phyloP scores from a whole-genome alignment of 2,113 vertebrate species.

The Ailurus styani region DNA sequence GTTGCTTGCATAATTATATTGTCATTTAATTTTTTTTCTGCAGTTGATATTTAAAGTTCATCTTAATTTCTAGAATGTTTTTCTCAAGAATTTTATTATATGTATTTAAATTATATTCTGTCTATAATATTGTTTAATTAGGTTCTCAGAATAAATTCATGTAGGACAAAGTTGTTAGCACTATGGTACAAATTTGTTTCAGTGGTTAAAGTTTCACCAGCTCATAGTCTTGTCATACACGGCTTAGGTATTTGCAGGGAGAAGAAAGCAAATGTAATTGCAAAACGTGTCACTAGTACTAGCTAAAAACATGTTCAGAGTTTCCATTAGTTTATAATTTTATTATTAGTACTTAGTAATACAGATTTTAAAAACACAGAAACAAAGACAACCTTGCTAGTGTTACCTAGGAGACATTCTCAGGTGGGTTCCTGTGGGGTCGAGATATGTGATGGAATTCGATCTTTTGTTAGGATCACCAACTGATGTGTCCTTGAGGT shows the following conservation, averaged over 20 bases:
- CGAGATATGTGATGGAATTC: background rate
- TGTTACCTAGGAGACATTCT: background rate
- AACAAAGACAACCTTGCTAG: background rate
- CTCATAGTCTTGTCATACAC: background rate
- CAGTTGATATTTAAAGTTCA: background rate
- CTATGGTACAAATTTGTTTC: background rate
- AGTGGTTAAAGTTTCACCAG: background rate
- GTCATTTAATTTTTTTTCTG: background rate
- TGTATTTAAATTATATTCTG: background rate
- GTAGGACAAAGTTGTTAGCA: constrained; percentile 33
- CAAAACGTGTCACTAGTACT: background rate
- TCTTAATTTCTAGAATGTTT: constrained; percentile 11
- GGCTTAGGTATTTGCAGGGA: background rate
- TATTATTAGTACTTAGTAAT: background rate
- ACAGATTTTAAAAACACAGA: background rate
- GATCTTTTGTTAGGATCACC: background rate
- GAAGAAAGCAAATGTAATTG: background rate
- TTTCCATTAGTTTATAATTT: background rate
- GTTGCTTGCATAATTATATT: background rate
- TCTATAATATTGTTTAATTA: background rate
- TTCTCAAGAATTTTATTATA: background rate
- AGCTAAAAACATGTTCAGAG: background rate
- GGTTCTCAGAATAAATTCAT: constrained; percentile 28
- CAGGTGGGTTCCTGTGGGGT: background rate
- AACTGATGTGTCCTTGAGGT: background rate